These are phyloP conservation scores for Sialis fuliginosa DNA, from an alignment of 2,888 invertebrate genomes.

Conservation along the genomic window DNA sequence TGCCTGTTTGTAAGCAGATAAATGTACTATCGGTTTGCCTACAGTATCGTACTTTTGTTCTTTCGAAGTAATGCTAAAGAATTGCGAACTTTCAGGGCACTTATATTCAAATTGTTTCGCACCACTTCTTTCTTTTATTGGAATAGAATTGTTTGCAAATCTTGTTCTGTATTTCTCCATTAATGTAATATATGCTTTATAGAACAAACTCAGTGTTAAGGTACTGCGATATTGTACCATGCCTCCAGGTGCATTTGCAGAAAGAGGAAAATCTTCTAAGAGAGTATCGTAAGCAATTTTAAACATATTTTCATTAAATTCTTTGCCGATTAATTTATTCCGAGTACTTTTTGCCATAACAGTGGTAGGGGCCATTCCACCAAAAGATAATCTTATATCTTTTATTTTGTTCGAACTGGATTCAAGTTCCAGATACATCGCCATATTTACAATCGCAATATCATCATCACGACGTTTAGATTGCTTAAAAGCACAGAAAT, in stretches of 20 bases:
- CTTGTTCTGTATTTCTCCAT: slow-evolving; percentile 23
- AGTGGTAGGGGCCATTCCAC: slow-evolving; percentile 86
- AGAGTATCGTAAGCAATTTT: slow-evolving; percentile 42
- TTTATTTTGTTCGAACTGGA: slow-evolving; percentile 34
- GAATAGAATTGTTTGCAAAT: slow-evolving; percentile 14
- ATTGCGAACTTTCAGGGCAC: slow-evolving; percentile 52
- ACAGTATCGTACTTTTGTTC: slow-evolving; percentile 52
- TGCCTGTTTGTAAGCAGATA: slow-evolving; percentile 73
- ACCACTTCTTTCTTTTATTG: slow-evolving; percentile 32
- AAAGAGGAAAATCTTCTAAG: slow-evolving; percentile 56
- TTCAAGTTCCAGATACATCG: slow-evolving; percentile 52
- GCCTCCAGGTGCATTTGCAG: slow-evolving; percentile 50
- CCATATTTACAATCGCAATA: slow-evolving; percentile 86
- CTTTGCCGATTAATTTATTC: slow-evolving; percentile 31
- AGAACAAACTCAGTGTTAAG: slow-evolving; percentile 53
- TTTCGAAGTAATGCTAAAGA: slow-evolving; percentile 36
- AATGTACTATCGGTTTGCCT: slow-evolving; percentile 64
- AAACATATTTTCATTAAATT: slow-evolving; percentile 46
- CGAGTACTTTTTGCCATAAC: slow-evolving; percentile 52
- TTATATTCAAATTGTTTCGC: slow-evolving; percentile 36
- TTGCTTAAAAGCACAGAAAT: slow-evolving; percentile 77
- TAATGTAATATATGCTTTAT: slow-evolving; percentile 46
- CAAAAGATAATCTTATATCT: slow-evolving; percentile 58
- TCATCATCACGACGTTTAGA: slow-evolving; percentile 85
- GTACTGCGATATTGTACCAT: slow-evolving; percentile 45